These are phyloP conservation scores for Cercopithecus diana DNA, from an alignment of 2,797 vertebrate genomes.

Conservation along the genomic window DNA sequence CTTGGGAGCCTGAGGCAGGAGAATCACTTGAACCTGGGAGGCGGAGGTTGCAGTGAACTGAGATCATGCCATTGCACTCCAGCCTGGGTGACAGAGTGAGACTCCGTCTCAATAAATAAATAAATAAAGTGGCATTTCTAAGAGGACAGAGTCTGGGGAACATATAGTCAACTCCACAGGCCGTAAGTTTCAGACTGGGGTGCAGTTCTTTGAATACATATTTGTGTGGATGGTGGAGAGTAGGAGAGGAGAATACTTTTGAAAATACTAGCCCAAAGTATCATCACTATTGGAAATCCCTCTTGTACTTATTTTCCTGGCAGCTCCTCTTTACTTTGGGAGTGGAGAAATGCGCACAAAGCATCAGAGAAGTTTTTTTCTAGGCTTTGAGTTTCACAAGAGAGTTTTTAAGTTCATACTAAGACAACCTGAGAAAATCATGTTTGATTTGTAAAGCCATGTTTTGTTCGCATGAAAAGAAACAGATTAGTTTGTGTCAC, in stretches of 20 bases:
- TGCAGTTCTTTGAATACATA: background rate
- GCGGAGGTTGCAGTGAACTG: too few species aligned
- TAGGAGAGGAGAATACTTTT: background rate
- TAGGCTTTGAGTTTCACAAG: background rate
- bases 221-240: background rate
- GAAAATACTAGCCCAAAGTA: background rate
- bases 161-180: background rate
- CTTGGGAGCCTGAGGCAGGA: too few species aligned
- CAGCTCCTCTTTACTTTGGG: background rate
- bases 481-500: background rate
- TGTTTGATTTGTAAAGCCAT: background rate
- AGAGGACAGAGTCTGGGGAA: background rate
- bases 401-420: background rate
- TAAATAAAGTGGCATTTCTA: background rate
- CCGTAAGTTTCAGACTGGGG: background rate
- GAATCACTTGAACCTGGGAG: too few species aligned
- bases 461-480: background rate
- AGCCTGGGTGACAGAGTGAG: too few species aligned
- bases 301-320: background rate
- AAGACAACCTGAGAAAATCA: background rate
- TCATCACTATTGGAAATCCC: background rate
- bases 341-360: background rate
- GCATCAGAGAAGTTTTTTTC: background rate
- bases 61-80: too few species aligned
- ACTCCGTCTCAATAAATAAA: too few species aligned